Percentiles rank a stretch among this genome's conserved stretches.
Conservation (phyloP, 2,888 invertebrate genomes). For the Diaphora mendica region DNA sequence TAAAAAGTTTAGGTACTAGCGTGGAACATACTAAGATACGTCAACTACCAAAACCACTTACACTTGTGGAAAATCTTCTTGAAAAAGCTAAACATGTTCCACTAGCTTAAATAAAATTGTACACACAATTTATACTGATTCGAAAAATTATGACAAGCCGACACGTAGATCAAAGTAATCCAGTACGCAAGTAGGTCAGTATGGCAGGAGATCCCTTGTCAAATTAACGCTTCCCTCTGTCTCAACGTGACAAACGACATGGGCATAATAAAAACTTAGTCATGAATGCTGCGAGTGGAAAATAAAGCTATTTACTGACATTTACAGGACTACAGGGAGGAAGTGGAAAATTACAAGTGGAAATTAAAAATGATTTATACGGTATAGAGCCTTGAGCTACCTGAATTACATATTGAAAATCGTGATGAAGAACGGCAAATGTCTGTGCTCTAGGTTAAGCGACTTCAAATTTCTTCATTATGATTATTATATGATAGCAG, state of each 20-base stretch:
- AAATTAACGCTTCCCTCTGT: conserved; percentile 83
- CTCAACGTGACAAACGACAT: conserved; percentile 79
- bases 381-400: conserved; percentile 28
- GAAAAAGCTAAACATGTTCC: conserved; percentile 9
- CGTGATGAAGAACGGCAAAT: conserved; percentile 26
- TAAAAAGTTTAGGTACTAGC: too few relatives aligned
- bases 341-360: conserved; percentile 47
- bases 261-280: conserved; percentile 72
- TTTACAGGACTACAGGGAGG: conserved; percentile 51
- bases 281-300: conserved; percentile 60
- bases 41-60: too few relatives aligned
- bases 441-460: not conserved
- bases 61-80: not conserved
- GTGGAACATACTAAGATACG: too few relatives aligned
- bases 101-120: conserved; percentile 27
- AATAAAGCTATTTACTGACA: conserved; percentile 59
- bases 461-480: too few relatives aligned
- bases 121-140: conserved; percentile 54
- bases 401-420: conserved; percentile 27
- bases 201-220: conserved; percentile 79
- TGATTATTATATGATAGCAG: too few relatives aligned
- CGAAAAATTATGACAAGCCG: conserved; percentile 64
- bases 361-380: conserved; percentile 50
- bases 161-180: conserved; percentile 67
- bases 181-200: conserved; percentile 74